A percentile compares a stretch with the other conserved stretches of the same genome.
Conservation (phyloP, 37 sponge, comb jelly and placozoan genomes). For the Mnemiopsis leidyi region DNA sequence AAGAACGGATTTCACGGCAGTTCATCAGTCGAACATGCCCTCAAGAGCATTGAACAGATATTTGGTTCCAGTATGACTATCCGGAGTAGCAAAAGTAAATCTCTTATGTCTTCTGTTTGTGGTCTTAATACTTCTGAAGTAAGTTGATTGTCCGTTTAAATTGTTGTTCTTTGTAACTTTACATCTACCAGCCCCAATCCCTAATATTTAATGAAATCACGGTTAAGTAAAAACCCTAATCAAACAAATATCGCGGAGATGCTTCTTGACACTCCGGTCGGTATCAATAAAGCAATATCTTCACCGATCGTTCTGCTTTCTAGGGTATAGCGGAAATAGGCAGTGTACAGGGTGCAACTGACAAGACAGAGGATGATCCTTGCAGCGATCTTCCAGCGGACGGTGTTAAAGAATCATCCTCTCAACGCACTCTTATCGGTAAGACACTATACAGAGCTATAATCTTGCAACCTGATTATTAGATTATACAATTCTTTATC, state of each 20-base stretch:
- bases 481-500: too few relatives aligned
- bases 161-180: too few relatives aligned
- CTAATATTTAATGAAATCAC: too few relatives aligned
- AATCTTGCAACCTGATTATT: too few relatives aligned
- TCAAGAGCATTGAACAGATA: conserved; percentile 25
- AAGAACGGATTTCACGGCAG: conserved; percentile 64
- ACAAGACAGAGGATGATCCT: background rate
- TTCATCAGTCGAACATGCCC: conserved; percentile 43
- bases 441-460: background rate
- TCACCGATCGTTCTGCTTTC: too few relatives aligned
- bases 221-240: too few relatives aligned
- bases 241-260: too few relatives aligned
- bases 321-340: conserved; percentile 18
- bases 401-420: background rate
- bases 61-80: conserved; percentile 30
- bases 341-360: background rate
- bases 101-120: background rate
- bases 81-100: background rate
- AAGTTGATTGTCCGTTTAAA: too few relatives aligned
- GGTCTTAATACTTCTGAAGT: background rate
- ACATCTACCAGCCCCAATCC: too few relatives aligned
- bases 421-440: background rate
- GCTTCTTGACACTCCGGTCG: too few relatives aligned
- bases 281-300: too few relatives aligned
- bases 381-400: background rate